phyloP scores from a whole-genome alignment of 2,888 invertebrate genomes.

The Harpalus rubripes region DNA sequence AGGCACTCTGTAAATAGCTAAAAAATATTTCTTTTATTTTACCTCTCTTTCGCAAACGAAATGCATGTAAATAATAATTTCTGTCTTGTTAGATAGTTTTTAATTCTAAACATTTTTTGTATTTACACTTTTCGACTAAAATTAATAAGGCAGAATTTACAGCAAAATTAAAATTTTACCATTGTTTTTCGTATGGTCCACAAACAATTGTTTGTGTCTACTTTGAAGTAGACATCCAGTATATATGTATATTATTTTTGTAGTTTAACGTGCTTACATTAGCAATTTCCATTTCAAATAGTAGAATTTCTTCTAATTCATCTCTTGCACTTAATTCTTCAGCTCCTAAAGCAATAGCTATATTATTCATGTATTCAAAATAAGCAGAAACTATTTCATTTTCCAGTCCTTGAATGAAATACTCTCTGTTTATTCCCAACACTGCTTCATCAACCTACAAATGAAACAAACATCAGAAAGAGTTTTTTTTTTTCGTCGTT shows the following conservation, averaged over 20 bases:
- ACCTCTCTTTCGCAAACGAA: no score
- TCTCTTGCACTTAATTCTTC: slow-evolving; percentile 68
- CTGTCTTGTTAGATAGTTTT: no score
- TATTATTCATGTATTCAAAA: slow-evolving; percentile 71
- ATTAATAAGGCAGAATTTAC: no score
- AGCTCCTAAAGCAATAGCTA: slow-evolving; percentile 71
- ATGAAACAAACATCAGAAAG: neutral
- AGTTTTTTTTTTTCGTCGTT: neutral
- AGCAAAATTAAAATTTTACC: no score
- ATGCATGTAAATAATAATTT: no score
- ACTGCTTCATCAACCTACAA: slow-evolving; percentile 70
- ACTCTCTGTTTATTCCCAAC: slow-evolving; percentile 69
- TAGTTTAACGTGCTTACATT: slow-evolving; percentile 68
- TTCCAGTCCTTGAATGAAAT: slow-evolving; percentile 68
- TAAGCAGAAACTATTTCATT: slow-evolving; percentile 69
- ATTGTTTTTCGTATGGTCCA: no score
- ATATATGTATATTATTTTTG: slow-evolving; percentile 64
- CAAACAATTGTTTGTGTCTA: no score
- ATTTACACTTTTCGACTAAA: no score
- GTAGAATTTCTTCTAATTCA: slow-evolving; percentile 70
- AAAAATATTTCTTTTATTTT: no score
- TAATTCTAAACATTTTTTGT: no score
- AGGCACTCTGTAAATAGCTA: no score
- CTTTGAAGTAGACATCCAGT: no score
- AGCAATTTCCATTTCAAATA: slow-evolving; percentile 71